Conservation (phyloP, 2,797 vertebrate species). For the Lerista edwardsae region DNA sequence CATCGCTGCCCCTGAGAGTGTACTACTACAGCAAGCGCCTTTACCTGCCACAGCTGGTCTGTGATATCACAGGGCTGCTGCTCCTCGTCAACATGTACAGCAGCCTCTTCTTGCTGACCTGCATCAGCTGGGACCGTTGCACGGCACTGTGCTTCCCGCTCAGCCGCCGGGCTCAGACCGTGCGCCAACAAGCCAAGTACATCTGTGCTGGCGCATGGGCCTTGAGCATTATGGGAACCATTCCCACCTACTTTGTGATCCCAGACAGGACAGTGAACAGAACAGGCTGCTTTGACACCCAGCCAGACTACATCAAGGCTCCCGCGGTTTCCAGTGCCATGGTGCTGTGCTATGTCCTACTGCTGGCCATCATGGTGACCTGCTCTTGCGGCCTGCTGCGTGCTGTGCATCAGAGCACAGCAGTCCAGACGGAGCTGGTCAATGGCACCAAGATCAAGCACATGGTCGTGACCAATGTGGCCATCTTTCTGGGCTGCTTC, state of each 20-base stretch:
- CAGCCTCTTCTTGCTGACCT: slow-evolving; percentile 79
- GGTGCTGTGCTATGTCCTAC: slow-evolving; percentile 71
- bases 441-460: slow-evolving; percentile 73
- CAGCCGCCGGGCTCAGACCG: slow-evolving; percentile 52
- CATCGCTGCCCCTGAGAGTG: slow-evolving; percentile 75
- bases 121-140: slow-evolving; percentile 79
- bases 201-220: slow-evolving; percentile 77
- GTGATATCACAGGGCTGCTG: slow-evolving; percentile 65
- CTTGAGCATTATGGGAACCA: slow-evolving; percentile 68
- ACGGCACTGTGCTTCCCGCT: slow-evolving; percentile 78
- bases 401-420: slow-evolving; percentile 69
- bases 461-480: slow-evolving; percentile 72
- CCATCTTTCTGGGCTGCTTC: slow-evolving; percentile 79
- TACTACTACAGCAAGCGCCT: slow-evolving; percentile 47
- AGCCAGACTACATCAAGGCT: slow-evolving; percentile 58
- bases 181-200: slow-evolving; percentile 69
- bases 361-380: slow-evolving; percentile 69
- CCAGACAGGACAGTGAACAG: rapidly evolving
- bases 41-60: neutral
- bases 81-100: slow-evolving; percentile 82
- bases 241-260: slow-evolving; percentile 61
- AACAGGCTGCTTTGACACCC: slow-evolving; percentile 61
- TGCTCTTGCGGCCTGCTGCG: slow-evolving; percentile 74
- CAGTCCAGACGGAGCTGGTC: slow-evolving; percentile 70
- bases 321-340: slow-evolving; percentile 49